Conservation (phyloP, 2,113 vertebrate genomes). For the Cyanoderma ruficeps region DNA sequence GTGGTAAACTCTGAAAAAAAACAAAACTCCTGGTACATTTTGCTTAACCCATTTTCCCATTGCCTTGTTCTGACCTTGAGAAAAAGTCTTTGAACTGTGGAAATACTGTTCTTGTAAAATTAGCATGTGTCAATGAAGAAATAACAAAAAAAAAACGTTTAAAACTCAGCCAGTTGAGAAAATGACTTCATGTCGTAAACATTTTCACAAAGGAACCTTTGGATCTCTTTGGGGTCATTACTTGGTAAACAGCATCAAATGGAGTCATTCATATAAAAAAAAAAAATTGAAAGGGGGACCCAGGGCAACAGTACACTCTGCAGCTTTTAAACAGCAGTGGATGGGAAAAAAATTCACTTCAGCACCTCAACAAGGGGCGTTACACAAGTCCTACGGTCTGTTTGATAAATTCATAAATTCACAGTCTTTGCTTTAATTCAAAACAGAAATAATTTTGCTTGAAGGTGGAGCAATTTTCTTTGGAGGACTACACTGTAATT, state of each 20-base stretch:
- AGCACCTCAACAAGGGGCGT: background rate
- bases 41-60: background rate
- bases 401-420: background rate
- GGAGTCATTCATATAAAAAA: constrained; percentile 55
- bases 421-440: background rate
- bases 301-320: background rate
- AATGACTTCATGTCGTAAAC: constrained; percentile 11
- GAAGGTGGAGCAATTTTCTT: background rate
- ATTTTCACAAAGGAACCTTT: constrained; percentile 57
- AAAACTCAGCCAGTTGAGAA: background rate
- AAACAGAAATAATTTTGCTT: background rate
- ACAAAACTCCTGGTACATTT: background rate
- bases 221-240: constrained; percentile 44
- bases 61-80: constrained; percentile 2
- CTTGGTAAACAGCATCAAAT: constrained; percentile 60
- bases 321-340: background rate
- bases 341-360: background rate
- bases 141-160: constrained; percentile 1
- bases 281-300: background rate
- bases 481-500: background rate
- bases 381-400: background rate
- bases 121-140: constrained; percentile 40
- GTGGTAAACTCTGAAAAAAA: background rate
- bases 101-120: constrained; percentile 18
- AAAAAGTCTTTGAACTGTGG: background rate